Evolutionary conservation across 1,140 invertebrate genomes (phyloP).

Genomic region (Aphidius ervi): DNA sequence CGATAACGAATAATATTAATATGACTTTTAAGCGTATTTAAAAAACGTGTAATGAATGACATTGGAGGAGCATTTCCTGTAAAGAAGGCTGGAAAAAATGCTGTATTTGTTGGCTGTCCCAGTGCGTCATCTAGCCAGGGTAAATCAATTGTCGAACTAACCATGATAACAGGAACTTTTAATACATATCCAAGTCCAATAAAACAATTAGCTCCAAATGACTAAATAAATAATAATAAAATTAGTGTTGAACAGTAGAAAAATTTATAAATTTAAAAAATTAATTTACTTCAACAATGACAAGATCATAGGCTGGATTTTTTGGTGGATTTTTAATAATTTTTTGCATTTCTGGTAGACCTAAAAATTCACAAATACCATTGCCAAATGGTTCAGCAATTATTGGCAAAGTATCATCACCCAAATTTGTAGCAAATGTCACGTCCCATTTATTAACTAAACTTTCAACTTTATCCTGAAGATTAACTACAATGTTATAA

Average conservation of each 20-base stretch:
- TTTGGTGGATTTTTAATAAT: slow-evolving; percentile 28
- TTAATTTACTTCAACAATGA: slow-evolving; percentile 30
- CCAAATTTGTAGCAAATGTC: slow-evolving; percentile 18
- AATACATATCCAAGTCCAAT: slow-evolving; percentile 23
- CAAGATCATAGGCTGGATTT: slow-evolving; percentile 28
- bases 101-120: slow-evolving; percentile 30
- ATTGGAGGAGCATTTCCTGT: slow-evolving; percentile 30
- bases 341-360: slow-evolving; percentile 24
- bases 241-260: neutral
- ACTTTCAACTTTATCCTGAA: slow-evolving; percentile 21
- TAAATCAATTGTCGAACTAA: slow-evolving; percentile 22
- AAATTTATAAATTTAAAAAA: no score
- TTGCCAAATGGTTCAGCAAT: slow-evolving; percentile 24
- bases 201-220: slow-evolving; percentile 30
- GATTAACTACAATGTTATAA: slow-evolving; percentile 33
- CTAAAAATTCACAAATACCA: slow-evolving; percentile 29
- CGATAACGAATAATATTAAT: slow-evolving; percentile 16
- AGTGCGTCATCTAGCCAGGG: slow-evolving; percentile 26
- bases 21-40: slow-evolving; percentile 28
- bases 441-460: slow-evolving; percentile 23
- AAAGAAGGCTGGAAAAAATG: slow-evolving; percentile 36
- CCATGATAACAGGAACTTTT: slow-evolving; percentile 28
- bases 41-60: slow-evolving; percentile 35
- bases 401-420: slow-evolving; percentile 15
- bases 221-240: slow-evolving; percentile 21